A percentile compares a stretch with the other conserved stretches of the same genome.
phyloP scores from a whole-genome alignment of 1,140 invertebrate genomes.

The Leptonema lineaticorne region DNA sequence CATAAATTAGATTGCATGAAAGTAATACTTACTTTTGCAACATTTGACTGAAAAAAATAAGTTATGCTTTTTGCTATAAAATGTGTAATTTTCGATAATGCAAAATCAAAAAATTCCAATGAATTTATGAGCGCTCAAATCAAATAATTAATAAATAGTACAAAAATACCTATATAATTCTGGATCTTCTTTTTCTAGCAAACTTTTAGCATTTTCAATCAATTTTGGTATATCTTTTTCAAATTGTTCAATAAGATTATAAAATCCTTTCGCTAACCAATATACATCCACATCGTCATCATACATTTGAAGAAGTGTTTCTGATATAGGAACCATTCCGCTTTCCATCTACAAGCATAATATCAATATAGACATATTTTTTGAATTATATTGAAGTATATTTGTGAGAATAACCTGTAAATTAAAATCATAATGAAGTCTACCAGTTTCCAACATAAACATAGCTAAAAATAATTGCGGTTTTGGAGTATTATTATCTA shows the following conservation, averaged over 20 bases:
- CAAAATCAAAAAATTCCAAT: not conserved
- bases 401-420: constrained; percentile 34
- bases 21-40: too few relatives aligned
- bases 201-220: constrained; percentile 63
- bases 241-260: constrained; percentile 65
- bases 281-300: constrained; percentile 74
- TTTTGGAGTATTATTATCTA: constrained; percentile 59
- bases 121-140: not conserved
- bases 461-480: constrained; percentile 63
- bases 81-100: not conserved
- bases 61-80: too few relatives aligned
- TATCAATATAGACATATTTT: not conserved
- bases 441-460: constrained; percentile 64
- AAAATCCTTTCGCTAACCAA: constrained; percentile 75
- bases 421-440: constrained; percentile 49
- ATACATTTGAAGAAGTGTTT: constrained; percentile 67
- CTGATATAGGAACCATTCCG: constrained; percentile 65
- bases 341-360: constrained; percentile 53
- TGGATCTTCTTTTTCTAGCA: constrained; percentile 72
- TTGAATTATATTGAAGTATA: not conserved
- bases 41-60: too few relatives aligned
- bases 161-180: constrained; percentile 60
- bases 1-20: too few relatives aligned
- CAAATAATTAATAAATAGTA: not conserved
- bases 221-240: constrained; percentile 64